A percentile compares a stretch with the other conserved stretches of the same genome.
Conservation (phyloP, 2,888 invertebrate species). For the Teinopalpus imperialis region DNA sequence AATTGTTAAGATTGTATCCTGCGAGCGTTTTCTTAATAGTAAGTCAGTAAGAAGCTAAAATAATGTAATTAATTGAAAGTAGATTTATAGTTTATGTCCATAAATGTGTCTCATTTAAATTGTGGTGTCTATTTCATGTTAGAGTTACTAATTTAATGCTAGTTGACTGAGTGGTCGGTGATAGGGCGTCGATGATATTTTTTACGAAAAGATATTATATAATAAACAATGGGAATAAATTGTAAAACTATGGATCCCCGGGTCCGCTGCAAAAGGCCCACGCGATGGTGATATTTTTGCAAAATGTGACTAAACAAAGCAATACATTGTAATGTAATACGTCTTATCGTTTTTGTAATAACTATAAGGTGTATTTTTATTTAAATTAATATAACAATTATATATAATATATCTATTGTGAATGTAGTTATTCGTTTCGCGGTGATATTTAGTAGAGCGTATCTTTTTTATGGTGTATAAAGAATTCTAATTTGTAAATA, state of each 20-base stretch:
- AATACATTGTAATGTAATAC: slow-evolving; percentile 88
- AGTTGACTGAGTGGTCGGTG: slow-evolving; percentile 73
- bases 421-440: slow-evolving; percentile 79
- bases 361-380: slow-evolving; percentile 74
- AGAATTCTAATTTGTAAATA: slow-evolving; percentile 82
- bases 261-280: slow-evolving; percentile 43
- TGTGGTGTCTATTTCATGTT: slow-evolving; percentile 80
- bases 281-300: slow-evolving; percentile 84
- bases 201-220: slow-evolving; percentile 64
- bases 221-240: slow-evolving; percentile 41
- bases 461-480: slow-evolving; percentile 81
- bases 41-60: slow-evolving; percentile 64
- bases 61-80: slow-evolving; percentile 61
- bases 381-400: slow-evolving; percentile 57
- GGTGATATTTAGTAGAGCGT: slow-evolving; percentile 78
- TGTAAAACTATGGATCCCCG: slow-evolving; percentile 35
- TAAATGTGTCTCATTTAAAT: slow-evolving; percentile 78
- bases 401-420: slow-evolving; percentile 74
- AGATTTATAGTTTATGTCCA: slow-evolving; percentile 77
- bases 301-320: slow-evolving; percentile 88
- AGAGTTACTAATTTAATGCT: slow-evolving; percentile 70
- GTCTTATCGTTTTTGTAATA: slow-evolving; percentile 81
- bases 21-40: slow-evolving; percentile 44
- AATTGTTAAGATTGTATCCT: slow-evolving; percentile 34
- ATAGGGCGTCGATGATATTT: slow-evolving; percentile 69